phyloP scores from a whole-genome alignment of 2,797 vertebrate genomes.

The Rhabdophis nuchalis region DNA sequence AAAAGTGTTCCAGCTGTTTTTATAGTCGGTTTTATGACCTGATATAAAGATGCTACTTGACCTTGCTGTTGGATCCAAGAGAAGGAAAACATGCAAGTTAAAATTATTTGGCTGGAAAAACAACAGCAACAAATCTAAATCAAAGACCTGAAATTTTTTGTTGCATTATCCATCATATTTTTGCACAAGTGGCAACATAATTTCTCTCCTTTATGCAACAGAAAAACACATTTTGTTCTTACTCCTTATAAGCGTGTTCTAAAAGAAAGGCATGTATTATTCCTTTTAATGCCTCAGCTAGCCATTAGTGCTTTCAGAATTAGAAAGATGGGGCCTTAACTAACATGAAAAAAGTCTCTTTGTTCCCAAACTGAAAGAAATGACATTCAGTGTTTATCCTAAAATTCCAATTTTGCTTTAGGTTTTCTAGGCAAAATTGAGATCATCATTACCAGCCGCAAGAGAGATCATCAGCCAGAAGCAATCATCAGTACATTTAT shows the following conservation, averaged over 20 bases:
- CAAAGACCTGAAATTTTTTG: constrained; percentile 25
- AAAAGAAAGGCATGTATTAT: constrained; percentile 16
- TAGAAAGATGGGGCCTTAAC: not conserved
- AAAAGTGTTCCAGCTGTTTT: not conserved
- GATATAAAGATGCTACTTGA: not conserved
- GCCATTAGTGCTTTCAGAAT: not conserved
- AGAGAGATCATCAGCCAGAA: constrained; percentile 5
- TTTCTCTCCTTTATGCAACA: constrained; percentile 9
- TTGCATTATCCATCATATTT: constrained; percentile 41
- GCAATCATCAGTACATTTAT: constrained; percentile 24
- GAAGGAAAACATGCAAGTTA: not conserved
- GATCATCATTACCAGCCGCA: constrained; percentile 19
- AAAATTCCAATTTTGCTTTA: not conserved
- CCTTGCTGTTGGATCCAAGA: not conserved
- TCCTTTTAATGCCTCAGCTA: constrained; percentile 24
- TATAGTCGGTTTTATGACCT: not conserved
- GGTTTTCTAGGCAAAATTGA: constrained; percentile 9
- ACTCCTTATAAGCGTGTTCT: constrained; percentile 17
- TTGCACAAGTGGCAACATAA: constrained; percentile 13
- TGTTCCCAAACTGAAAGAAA: constrained; percentile 15
- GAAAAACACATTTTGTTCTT: constrained; percentile 38
- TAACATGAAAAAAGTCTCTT: constrained; percentile 22
- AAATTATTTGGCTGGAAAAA: constrained; percentile 4
- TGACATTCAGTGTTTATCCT: not conserved
- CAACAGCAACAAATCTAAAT: constrained; percentile 16